phyloP scores from a whole-genome alignment of 2,888 invertebrate genomes.

The Pollenia labialis region DNA sequence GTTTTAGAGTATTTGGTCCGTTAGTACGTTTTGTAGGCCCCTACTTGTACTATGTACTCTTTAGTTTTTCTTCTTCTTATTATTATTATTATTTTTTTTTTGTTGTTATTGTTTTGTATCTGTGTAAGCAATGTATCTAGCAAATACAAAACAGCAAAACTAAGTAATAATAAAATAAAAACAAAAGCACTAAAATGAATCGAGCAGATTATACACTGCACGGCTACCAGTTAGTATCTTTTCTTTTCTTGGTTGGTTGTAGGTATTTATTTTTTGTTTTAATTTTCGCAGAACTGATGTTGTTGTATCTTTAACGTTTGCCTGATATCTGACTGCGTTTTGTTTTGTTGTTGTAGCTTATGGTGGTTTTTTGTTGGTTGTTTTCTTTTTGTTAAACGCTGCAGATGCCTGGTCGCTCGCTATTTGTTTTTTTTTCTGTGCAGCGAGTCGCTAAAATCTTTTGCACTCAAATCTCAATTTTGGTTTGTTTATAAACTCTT shows the following conservation, averaged over 20 bases:
- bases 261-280: conserved; percentile 35
- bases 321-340: conserved; percentile 71
- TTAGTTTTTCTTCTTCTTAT: background rate
- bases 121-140: conserved; percentile 9
- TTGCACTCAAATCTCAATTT: conserved; percentile 11
- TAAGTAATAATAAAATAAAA: conserved; percentile 10
- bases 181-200: conserved; percentile 38
- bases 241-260: conserved; percentile 1
- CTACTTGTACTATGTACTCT: conserved; percentile 31
- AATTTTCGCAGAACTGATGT: conserved; percentile 61
- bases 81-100: no score
- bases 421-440: conserved; percentile 4
- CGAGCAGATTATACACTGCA: background rate
- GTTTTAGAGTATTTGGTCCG: conserved; percentile 40
- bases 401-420: conserved; percentile 40
- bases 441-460: background rate
- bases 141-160: conserved; percentile 18
- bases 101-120: background rate
- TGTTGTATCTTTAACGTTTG: conserved; percentile 70
- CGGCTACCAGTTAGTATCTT: background rate
- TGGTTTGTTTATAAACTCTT: background rate
- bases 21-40: conserved; percentile 34
- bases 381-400: conserved; percentile 22
- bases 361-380: conserved; percentile 46
- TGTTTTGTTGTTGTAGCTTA: conserved; percentile 71